These are phyloP conservation scores for Octopus sinensis DNA, from an alignment of 1,140 invertebrate genomes.

Conservation along the genomic window DNA sequence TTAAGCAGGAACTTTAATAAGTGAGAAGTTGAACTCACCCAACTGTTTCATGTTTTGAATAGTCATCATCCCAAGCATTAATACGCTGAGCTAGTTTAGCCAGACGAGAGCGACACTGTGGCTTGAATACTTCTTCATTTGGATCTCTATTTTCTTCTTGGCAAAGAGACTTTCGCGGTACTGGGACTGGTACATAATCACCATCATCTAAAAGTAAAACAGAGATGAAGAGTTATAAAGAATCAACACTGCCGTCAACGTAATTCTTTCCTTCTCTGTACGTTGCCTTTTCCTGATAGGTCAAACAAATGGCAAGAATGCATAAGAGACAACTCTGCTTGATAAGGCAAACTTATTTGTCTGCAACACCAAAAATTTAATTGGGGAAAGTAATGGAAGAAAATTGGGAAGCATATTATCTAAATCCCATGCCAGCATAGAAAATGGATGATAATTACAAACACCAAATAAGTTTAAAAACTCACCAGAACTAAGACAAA, in stretches of 20 bases:
- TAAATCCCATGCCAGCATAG: neutral
- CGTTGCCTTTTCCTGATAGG: too few relatives aligned
- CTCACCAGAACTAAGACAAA: neutral
- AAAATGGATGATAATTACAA: conserved; percentile 14
- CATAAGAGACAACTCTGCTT: too few relatives aligned
- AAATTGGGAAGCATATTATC: neutral
- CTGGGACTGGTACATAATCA: conserved; percentile 21
- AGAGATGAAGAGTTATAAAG: too few relatives aligned
- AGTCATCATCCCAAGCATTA: conserved; percentile 53
- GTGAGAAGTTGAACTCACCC: too few relatives aligned
- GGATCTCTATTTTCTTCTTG: conserved; percentile 23
- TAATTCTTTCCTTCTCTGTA: too few relatives aligned
- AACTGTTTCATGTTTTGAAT: conserved; percentile 18
- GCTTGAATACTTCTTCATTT: conserved; percentile 3
- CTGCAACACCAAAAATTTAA: neutral
- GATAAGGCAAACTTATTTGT: neutral
- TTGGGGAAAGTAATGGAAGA: neutral
- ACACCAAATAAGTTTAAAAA: conserved; percentile 22
- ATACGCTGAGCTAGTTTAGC: conserved; percentile 46
- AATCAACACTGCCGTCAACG: too few relatives aligned
- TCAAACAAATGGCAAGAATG: too few relatives aligned
- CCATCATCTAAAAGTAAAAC: conserved; percentile 16
- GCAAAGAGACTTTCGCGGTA: conserved; percentile 30
- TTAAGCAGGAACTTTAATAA: too few relatives aligned
- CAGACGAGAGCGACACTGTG: conserved; percentile 33